Evolutionary conservation across 2,888 invertebrate species (phyloP).

Genomic region (Agriotes lineatus): DNA sequence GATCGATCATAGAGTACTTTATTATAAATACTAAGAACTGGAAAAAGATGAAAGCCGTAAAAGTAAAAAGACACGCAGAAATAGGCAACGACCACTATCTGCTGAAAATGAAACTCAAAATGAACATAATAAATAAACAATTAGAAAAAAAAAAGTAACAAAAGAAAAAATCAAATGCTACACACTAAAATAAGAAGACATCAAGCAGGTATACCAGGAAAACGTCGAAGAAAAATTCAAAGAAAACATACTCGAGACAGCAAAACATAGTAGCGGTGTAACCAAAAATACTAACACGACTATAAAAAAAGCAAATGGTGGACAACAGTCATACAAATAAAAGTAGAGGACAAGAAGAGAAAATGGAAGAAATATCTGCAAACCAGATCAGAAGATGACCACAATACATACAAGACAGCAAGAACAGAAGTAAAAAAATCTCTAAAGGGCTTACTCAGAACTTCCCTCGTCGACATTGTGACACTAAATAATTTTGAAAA

Average conservation of each 20-base stretch:
- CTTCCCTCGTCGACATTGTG: no score
- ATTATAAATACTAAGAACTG: slow-evolving; percentile 19
- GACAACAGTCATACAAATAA: slow-evolving; percentile 6
- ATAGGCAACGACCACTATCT: slow-evolving; percentile 29
- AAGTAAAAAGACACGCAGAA: slow-evolving; percentile 21
- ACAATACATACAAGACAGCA: background rate
- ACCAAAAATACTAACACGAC: slow-evolving; percentile 5
- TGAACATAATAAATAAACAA: slow-evolving; percentile 15
- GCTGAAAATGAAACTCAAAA: slow-evolving; percentile 15
- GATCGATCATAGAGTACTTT: slow-evolving; percentile 24
- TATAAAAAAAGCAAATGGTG: slow-evolving; percentile 9
- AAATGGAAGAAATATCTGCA: background rate
- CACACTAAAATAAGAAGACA: slow-evolving; percentile 7
- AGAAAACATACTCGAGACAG: slow-evolving; percentile 22
- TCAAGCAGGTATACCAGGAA: slow-evolving; percentile 7
- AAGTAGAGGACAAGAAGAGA: background rate
- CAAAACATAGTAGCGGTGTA: slow-evolving; percentile 19
- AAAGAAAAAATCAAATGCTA: slow-evolving; percentile 29
- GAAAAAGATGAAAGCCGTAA: slow-evolving; percentile 22
- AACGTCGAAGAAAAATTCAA: slow-evolving; percentile 13
- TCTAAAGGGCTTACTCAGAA: no score
- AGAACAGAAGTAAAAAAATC: background rate
- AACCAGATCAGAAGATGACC: background rate
- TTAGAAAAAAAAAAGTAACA: slow-evolving; percentile 16
- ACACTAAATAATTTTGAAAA: no score